A percentile compares a stretch with the other conserved stretches of the same genome.
These are phyloP conservation scores for Hycleus phaleratus DNA, from an alignment of 1,140 invertebrate species.

Conservation along the genomic window DNA sequence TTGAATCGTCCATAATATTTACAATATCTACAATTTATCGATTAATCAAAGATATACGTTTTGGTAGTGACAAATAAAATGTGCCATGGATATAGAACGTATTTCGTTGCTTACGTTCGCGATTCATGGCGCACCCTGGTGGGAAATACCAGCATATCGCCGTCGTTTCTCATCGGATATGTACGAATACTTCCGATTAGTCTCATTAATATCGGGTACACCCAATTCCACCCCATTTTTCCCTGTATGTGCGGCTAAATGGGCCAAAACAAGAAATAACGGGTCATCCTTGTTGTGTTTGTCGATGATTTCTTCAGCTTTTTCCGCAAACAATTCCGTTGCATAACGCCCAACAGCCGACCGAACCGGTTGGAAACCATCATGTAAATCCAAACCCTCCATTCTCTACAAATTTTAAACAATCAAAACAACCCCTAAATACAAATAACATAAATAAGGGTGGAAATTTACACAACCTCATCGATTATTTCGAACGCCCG, in stretches of 20 bases:
- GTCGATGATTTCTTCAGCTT: slow-evolving; percentile 61
- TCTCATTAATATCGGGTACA: slow-evolving; percentile 65
- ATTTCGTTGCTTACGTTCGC: neutral
- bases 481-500: neutral
- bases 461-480: neutral
- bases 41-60: no score
- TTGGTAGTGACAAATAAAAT: no score
- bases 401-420: neutral
- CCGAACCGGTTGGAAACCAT: slow-evolving; percentile 40
- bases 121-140: neutral
- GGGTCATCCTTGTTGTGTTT: slow-evolving; percentile 52
- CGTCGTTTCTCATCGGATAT: slow-evolving; percentile 65
- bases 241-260: slow-evolving; percentile 72
- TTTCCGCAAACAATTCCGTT: slow-evolving; percentile 68
- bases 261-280: slow-evolving; percentile 72
- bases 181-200: slow-evolving; percentile 64
- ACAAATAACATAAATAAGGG: neutral
- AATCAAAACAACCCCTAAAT: slow-evolving; percentile 4
- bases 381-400: slow-evolving; percentile 31
- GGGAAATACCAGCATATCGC: slow-evolving; percentile 61
- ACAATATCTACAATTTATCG: slow-evolving; percentile 59
- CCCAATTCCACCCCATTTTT: slow-evolving; percentile 55
- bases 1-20: slow-evolving; percentile 72
- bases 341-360: slow-evolving; percentile 57
- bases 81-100: neutral